Evolutionary conservation across 2,113 vertebrate species (phyloP).

Genomic region (Corydoras maculifer): DNA sequence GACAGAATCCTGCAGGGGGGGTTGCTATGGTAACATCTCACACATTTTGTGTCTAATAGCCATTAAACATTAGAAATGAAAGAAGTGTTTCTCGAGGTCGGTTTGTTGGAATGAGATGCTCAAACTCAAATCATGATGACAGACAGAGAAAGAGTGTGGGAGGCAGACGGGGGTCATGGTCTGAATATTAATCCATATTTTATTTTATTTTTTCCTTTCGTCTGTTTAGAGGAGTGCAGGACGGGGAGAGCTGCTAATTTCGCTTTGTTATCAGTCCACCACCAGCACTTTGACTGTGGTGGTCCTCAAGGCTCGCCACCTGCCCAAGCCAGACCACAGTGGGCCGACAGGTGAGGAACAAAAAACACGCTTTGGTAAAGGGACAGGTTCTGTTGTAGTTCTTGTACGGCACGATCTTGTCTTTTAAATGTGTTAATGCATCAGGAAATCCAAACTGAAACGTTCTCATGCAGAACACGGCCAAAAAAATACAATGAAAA

Average conservation of each 20-base stretch:
- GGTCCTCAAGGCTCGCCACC: constrained; percentile 92
- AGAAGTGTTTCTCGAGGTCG: no score
- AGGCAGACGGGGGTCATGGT: neutral
- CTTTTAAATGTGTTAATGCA: no score
- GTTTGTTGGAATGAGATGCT: constrained; percentile 4
- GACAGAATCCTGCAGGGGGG: constrained; percentile 13
- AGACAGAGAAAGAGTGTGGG: neutral
- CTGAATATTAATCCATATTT: neutral
- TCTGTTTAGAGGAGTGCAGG: constrained; percentile 78
- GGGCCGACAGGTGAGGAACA: constrained; percentile 74
- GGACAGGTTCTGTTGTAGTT: no score
- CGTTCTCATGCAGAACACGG: no score
- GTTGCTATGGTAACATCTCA: constrained; percentile 26
- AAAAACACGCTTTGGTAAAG: neutral
- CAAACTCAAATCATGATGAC: neutral
- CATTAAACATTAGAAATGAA: neutral
- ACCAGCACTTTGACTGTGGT: constrained; percentile 94
- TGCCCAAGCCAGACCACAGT: constrained; percentile 75
- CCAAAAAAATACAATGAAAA: no score
- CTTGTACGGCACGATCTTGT: no score
- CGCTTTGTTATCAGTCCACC: constrained; percentile 94
- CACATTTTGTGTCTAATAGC: constrained; percentile 26
- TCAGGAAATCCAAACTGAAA: no score
- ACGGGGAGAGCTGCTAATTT: constrained; percentile 87
- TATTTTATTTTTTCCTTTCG: constrained; percentile 2